Evolutionary conservation across 1,140 invertebrate species (phyloP), one percentile per base, ranked within the genome.

Genomic region (Bathynomus jamesi): DNA sequence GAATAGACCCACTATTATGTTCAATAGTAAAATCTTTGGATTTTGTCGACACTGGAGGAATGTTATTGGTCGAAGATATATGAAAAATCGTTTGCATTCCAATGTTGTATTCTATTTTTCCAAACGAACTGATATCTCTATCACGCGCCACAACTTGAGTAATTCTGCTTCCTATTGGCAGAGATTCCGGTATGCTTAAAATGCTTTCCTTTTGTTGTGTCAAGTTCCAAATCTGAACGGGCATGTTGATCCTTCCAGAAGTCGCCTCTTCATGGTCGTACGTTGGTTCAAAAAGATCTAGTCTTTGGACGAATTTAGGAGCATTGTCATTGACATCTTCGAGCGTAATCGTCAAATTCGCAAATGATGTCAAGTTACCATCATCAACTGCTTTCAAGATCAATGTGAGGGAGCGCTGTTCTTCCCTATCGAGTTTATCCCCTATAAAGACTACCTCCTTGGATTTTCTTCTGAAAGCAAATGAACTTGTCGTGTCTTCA

Each of bases 281-380:
- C 53, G 65, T 69, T 11, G 71, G 46, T 5, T 68, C 62, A 62
- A 69, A 66, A 7, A 68, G 65, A 30, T 72, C 69, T 11, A 65
- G 66, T 74, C 67, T 63, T 11, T 71, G 28, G 29, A 46, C 46
- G 70, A 84, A 83, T 31, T 80, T 78, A 0, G 93, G 93, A 0
- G 85, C 76, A 82, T 94, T 93, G 80, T 96, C 93, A 79, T 96
- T 96, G 71, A 89, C 87, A 82, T 96, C 93, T 5, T 87, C 83
- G 13, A 95, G 82, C 0, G 82, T 84, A 64, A 96, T 87, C 0
- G 83, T 88, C 3, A 96, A 78, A 74, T 87, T 86, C 0, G 88
- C 76, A 13, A 70, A 74, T 2, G 78, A 80, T 25, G 84, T 87
- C 11, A 92, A 79, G 69, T 90, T 90, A 1, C 89, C 90, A 80